These are phyloP conservation scores for Akabosia matsudoensis DNA, from an alignment of 1,140 invertebrate genomes.

Conservation along the genomic window DNA sequence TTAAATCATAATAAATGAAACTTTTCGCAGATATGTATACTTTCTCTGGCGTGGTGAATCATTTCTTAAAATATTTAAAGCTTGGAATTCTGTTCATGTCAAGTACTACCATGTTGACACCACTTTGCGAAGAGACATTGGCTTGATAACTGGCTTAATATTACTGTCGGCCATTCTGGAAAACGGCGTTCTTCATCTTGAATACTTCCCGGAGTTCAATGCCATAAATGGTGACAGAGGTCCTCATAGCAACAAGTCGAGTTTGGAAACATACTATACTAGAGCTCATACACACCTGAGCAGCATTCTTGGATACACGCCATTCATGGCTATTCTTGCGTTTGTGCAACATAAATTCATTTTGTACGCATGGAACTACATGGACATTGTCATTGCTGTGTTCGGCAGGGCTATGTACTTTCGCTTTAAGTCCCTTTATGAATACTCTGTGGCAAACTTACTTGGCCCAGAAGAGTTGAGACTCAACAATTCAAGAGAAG, in stretches of 20 bases:
- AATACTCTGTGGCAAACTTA: neutral
- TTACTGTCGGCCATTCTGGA: neutral
- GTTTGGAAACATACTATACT: slow-evolving; percentile 12
- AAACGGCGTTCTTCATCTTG: slow-evolving; percentile 12
- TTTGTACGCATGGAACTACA: slow-evolving; percentile 38
- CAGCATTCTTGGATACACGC: slow-evolving; percentile 21
- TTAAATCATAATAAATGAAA: neutral
- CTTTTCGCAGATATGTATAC: neutral
- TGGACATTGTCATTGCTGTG: slow-evolving; percentile 31
- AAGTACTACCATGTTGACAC: neutral
- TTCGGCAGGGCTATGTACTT: slow-evolving; percentile 32
- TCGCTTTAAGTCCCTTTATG: slow-evolving; percentile 25
- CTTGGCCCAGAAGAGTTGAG: neutral
- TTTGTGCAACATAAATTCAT: slow-evolving; percentile 35
- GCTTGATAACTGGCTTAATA: neutral
- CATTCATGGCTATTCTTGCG: slow-evolving; percentile 11
- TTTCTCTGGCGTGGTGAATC: slow-evolving; percentile 5
- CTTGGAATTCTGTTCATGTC: neutral
- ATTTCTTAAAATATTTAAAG: slow-evolving; percentile 22
- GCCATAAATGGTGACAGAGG: neutral
- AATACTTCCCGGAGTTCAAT: neutral
- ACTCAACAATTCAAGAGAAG: neutral
- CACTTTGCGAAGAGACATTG: neutral
- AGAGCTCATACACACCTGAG: slow-evolving; percentile 27
- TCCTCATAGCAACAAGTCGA: neutral